Percentiles rank a stretch among this genome's conserved stretches.
Evolutionary conservation across 2,888 invertebrate species (phyloP).

Genomic region (Dasysyrphus albostriatus): DNA sequence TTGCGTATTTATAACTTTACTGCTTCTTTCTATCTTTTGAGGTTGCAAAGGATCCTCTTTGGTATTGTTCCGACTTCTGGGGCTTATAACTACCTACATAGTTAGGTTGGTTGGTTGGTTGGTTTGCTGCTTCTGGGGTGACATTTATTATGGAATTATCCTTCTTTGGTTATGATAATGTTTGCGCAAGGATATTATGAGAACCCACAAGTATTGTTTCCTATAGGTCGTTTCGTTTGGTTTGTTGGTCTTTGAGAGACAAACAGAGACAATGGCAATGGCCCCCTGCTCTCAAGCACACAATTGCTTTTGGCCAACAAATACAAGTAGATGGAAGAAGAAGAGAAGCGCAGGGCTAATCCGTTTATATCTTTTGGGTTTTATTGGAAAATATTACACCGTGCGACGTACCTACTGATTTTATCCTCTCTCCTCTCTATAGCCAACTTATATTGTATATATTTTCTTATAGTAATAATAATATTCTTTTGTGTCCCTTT

Average conservation of each 20-base stretch:
- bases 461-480: neutral
- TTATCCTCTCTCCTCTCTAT: neutral
- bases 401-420: neutral
- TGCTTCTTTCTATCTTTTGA: neutral
- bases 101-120: conserved; percentile 5
- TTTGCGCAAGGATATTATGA: conserved; percentile 54
- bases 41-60: conserved; percentile 18
- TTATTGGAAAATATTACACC: conserved; percentile 47
- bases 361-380: conserved; percentile 50
- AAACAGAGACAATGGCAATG: conserved; percentile 43
- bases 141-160: conserved; percentile 66
- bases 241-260: conserved; percentile 33
- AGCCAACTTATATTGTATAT: neutral
- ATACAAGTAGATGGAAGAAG: neutral
- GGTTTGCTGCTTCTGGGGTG: conserved; percentile 47
- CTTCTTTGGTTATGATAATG: conserved; percentile 63
- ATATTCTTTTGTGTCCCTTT: conserved; percentile 11
- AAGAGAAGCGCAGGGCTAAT: conserved; percentile 54
- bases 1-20: conserved; percentile 1
- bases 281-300: neutral
- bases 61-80: conserved; percentile 37
- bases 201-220: conserved; percentile 49
- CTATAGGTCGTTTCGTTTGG: conserved; percentile 43
- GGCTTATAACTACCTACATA: conserved; percentile 18
- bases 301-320: conserved; percentile 39